These are phyloP conservation scores for Rhombomys opimus DNA, from an alignment of 2,113 vertebrate species.

Conservation along the genomic window DNA sequence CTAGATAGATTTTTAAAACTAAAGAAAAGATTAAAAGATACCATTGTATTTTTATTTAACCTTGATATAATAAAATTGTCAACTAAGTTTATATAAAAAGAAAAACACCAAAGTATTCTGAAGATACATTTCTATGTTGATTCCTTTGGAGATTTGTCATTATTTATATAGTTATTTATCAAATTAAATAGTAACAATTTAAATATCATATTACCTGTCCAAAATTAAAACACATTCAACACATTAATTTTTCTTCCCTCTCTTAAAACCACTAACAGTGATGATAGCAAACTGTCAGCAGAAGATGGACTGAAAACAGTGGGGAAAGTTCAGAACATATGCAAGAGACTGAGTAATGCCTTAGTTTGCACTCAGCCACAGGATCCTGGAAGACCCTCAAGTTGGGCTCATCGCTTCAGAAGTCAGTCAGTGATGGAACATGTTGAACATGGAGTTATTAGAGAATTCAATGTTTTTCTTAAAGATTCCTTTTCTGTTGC, in stretches of 20 bases:
- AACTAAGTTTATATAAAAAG: not conserved
- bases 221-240: not conserved
- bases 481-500: not conserved
- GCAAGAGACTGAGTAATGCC: not conserved
- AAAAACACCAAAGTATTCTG: not conserved
- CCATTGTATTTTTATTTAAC: not conserved
- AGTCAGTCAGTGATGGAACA: not conserved
- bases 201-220: slow-evolving; percentile 20
- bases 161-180: not conserved
- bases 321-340: not conserved
- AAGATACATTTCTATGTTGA: not conserved
- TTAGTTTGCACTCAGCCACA: not conserved
- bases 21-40: not conserved
- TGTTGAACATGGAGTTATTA: not conserved
- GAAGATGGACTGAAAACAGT: not conserved
- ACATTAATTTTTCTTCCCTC: not conserved
- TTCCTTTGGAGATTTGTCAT: not conserved
- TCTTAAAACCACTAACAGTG: not conserved
- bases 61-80: not conserved
- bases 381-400: not conserved
- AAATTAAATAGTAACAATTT: not conserved
- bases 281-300: not conserved
- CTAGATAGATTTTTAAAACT: slow-evolving; percentile 29
- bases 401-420: not conserved
- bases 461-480: not conserved